These are phyloP conservation scores for Castor canadensis DNA, from an alignment of 2,113 vertebrate species.

Conservation along the genomic window DNA sequence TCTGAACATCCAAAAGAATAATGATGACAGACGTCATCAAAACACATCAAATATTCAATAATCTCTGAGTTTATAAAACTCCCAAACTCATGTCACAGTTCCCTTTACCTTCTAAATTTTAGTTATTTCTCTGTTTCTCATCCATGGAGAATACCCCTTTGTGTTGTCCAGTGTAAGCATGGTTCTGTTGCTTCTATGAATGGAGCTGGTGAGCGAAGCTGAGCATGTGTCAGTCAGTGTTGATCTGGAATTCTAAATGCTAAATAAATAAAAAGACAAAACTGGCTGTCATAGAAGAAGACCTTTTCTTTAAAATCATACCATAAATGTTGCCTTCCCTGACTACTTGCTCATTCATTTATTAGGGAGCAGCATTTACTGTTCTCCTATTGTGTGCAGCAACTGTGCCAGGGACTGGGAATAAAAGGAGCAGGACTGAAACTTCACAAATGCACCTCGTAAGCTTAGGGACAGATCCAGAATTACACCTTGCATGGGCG, in stretches of 20 bases:
- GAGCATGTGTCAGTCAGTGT: not conserved
- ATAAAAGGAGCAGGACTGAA: too few species aligned
- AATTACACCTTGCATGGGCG: not conserved
- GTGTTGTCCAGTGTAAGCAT: not conserved
- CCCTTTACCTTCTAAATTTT: not conserved
- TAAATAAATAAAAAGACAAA: not conserved
- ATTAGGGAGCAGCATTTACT: not conserved
- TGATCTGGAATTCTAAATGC: not conserved
- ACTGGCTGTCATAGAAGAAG: not conserved
- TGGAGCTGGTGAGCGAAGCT: not conserved
- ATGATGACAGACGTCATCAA: too few species aligned
- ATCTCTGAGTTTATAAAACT: not conserved
- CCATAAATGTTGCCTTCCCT: not conserved
- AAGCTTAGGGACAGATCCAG: not conserved
- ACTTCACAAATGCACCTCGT: not conserved
- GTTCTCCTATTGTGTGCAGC: not conserved
- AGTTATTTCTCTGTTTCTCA: not conserved
- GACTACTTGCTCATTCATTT: not conserved
- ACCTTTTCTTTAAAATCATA: not conserved
- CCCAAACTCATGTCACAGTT: not conserved
- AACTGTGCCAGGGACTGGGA: not conserved
- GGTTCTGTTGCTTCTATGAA: not conserved
- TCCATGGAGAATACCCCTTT: not conserved
- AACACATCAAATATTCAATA: not conserved
- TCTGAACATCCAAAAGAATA: not conserved